phyloP scores from a whole-genome alignment of 2,797 vertebrate genomes.

The Cuculus canorus region DNA sequence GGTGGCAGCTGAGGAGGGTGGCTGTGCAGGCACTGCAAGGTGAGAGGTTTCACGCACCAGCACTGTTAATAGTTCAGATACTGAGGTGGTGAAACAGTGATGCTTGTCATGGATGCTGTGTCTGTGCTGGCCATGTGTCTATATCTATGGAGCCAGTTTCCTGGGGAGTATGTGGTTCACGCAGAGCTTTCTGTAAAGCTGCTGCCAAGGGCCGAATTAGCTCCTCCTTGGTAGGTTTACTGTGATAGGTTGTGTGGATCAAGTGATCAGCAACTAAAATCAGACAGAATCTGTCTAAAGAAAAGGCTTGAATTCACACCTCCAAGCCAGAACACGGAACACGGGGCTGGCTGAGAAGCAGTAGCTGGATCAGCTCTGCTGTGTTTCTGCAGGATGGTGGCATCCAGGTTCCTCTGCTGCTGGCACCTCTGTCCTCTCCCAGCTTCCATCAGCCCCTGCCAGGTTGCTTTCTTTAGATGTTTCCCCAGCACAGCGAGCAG shows the following conservation, averaged over 20 bases:
- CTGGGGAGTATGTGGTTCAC: accelerated
- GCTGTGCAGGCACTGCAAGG: not conserved
- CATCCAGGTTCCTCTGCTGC: not conserved
- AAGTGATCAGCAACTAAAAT: not conserved
- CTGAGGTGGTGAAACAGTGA: not conserved
- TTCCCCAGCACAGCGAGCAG: not conserved
- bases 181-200: accelerated
- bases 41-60: not conserved
- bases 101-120: accelerated
- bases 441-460: not conserved
- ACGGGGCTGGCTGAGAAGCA: not conserved
- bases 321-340: not conserved
- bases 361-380: not conserved
- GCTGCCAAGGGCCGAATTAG: not conserved
- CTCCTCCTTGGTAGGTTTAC: not conserved
- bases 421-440: not conserved
- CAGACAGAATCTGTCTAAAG: not conserved
- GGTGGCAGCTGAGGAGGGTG: not conserved
- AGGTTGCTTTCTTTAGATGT: not conserved
- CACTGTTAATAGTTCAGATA: not conserved
- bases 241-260: not conserved
- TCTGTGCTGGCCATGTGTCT: not conserved
- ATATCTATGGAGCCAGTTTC: not conserved
- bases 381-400: not conserved
- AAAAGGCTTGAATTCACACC: not conserved